phyloP scores from a whole-genome alignment of 2,113 vertebrate species.

The Cheilinus undulatus region DNA sequence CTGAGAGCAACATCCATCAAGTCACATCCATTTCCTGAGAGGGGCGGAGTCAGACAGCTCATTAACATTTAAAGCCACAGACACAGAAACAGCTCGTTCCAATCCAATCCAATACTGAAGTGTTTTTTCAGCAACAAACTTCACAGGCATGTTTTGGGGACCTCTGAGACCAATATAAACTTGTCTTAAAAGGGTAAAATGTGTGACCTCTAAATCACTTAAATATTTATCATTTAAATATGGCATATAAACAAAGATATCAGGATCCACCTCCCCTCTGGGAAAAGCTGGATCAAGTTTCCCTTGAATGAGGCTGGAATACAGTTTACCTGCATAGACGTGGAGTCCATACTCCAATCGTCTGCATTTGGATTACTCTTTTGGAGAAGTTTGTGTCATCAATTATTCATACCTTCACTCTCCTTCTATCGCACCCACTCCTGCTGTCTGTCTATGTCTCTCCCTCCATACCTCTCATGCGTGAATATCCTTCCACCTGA shows the following conservation, averaged over 20 bases:
- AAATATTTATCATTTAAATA: no score
- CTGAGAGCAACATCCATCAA: no score
- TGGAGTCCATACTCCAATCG: slow-evolving; percentile 21
- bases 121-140: no score
- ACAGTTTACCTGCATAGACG: slow-evolving; percentile 23
- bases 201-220: no score
- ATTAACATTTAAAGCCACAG: no score
- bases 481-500: slow-evolving; percentile 72
- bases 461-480: slow-evolving; percentile 55
- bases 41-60: no score
- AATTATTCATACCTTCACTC: slow-evolving; percentile 69
- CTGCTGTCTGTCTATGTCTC: slow-evolving; percentile 32
- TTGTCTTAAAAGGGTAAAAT: no score
- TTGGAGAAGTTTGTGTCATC: slow-evolving; percentile 63
- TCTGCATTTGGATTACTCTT: slow-evolving; percentile 58
- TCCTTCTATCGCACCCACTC: slow-evolving; percentile 32
- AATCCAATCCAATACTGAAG: no score
- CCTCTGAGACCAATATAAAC: no score
- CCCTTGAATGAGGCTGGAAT: slow-evolving; percentile 17
- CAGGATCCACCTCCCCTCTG: slow-evolving; percentile 26
- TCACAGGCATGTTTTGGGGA: no score
- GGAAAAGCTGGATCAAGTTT: slow-evolving; percentile 51
- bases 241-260: slow-evolving; percentile 31
- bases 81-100: no score
- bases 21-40: no score